phyloP scores from a whole-genome alignment of 2,797 vertebrate genomes.

The Ctenochaetus hawaiiensis region DNA sequence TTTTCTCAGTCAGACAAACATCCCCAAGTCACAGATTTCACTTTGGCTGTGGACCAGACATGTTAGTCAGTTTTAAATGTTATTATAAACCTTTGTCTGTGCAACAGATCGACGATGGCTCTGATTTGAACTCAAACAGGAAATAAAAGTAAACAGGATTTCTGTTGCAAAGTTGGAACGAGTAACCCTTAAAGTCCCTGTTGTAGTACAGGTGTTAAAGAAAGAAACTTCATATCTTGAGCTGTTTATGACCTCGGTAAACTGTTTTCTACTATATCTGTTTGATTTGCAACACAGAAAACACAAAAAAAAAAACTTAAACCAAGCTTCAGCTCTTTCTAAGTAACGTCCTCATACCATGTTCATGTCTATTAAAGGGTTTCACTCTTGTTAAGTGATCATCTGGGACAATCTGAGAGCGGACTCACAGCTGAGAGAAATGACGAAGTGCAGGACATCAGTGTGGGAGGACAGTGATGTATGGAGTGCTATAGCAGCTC shows the following conservation, averaged over 20 bases:
- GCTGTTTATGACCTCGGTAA: neutral
- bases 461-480: slow-evolving; percentile 53
- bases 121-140: slow-evolving; percentile 41
- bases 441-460: slow-evolving; percentile 17
- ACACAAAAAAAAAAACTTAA: neutral
- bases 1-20: slow-evolving; percentile 64
- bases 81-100: slow-evolving; percentile 64
- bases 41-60: slow-evolving; percentile 45
- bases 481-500: slow-evolving; percentile 24
- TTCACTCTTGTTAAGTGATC: neutral
- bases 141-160: slow-evolving; percentile 52
- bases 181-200: neutral
- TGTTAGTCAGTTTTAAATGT: slow-evolving; percentile 37
- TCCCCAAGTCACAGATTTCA: slow-evolving; percentile 43
- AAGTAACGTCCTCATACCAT: neutral
- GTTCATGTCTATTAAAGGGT: neutral
- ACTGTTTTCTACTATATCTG: neutral
- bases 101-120: slow-evolving; percentile 36
- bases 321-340: neutral
- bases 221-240: neutral
- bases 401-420: slow-evolving; percentile 1
- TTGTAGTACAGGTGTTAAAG: neutral
- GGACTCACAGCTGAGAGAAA: slow-evolving; percentile 5
- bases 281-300: neutral
- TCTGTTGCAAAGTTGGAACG: slow-evolving; percentile 14